Evolutionary conservation across 2,797 vertebrate species (phyloP), one percentile per base, ranked within the genome.

Genomic region (Pempheris klunzingeri): DNA sequence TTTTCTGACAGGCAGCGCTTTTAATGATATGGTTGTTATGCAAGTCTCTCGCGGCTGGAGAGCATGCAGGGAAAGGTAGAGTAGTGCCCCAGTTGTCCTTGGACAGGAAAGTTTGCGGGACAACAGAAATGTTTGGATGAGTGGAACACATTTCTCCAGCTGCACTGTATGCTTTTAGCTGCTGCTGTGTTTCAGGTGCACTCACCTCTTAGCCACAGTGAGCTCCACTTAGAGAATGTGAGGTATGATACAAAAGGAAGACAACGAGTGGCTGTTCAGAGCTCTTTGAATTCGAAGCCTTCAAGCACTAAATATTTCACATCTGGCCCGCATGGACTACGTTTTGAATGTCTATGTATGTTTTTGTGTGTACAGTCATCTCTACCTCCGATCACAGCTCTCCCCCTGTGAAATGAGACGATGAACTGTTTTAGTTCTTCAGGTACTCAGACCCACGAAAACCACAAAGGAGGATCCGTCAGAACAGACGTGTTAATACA

Each of bases 41-140:
- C n/a, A 79, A 86, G 74, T 82, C 74, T 71, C 60, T 79, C 60
- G 34, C 43, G 55, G 32, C 75, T 61, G 58, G 57, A 78, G 71
- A 55, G 58, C n/a, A 30, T 28, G 66, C 69, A 74, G 60, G 36
- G 41, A 55, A 61, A 36, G 34, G 58, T 26, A n/a, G 57, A 64
- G 62, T 15, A 8, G 57, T 32, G 46, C 32, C 49, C 65, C 43
- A 5, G 22, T 55, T 53, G 76, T 80, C 39, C 71, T 64, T 66
- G 39, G 64, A 80, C 73, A 66, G 57, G 17, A 24, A 74, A 34
- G 49, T 82, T 82, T 66, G 13, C 53, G 26, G 28, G 43, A 46
- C 69, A 64, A 28, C 68, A 55, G 22, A 60, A 63, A 34, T 38
- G 38, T 61, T 53, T 57, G 54, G 43, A 55, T 69, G 22, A 69